Evolutionary conservation across 2,888 invertebrate species (phyloP).

Genomic region (Ochropacha duplaris): DNA sequence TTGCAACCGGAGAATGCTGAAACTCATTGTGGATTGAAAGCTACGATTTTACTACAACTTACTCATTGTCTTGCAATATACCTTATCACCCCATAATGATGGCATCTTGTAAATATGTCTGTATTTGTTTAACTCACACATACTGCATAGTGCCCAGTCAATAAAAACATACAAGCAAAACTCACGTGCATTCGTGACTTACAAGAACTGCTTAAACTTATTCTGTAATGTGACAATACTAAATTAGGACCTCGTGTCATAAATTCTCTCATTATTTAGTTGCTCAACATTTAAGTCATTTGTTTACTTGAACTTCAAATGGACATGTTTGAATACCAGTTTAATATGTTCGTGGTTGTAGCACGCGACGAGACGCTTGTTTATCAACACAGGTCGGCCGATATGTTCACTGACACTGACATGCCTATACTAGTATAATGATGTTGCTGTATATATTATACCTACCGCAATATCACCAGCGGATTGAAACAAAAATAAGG

Average conservation of each 20-base stretch:
- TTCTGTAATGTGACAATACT: background rate
- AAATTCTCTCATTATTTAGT: background rate
- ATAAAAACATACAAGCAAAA: background rate
- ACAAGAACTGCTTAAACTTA: background rate
- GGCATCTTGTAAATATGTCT: no score
- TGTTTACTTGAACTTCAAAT: constrained; percentile 40
- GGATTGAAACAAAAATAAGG: background rate
- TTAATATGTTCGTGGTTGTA: constrained; percentile 14
- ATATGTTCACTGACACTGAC: constrained; percentile 20
- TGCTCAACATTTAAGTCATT: constrained; percentile 9
- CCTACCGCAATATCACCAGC: constrained; percentile 7
- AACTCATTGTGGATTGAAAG: no score
- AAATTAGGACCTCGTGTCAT: background rate
- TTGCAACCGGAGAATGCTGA: no score
- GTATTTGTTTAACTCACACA: no score
- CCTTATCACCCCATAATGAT: no score
- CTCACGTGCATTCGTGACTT: background rate
- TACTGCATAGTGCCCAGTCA: no score
- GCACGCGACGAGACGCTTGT: constrained; percentile 6
- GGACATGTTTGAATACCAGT: constrained; percentile 15
- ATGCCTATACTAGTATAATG: constrained; percentile 2
- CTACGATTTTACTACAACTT: no score
- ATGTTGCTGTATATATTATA: no score
- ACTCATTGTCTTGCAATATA: no score
- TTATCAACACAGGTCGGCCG: constrained; percentile 21